A percentile compares a stretch with the other conserved stretches of the same genome.
Evolutionary conservation across 2,113 vertebrate genomes (phyloP).

Genomic region (Dipodomys stephensi): DNA sequence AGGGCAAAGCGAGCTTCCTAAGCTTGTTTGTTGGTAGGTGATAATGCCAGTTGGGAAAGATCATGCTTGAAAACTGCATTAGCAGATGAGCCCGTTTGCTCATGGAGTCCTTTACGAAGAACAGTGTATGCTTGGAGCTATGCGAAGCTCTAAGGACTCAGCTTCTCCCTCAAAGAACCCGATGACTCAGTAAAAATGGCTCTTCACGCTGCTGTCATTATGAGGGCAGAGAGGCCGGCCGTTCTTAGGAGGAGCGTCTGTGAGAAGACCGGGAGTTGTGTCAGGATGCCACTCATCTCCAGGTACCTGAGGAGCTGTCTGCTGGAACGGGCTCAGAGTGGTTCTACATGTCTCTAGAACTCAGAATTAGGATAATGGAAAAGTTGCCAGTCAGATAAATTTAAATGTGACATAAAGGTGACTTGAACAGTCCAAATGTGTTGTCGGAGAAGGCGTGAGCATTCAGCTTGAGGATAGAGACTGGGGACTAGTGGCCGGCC

Average conservation of each 20-base stretch:
- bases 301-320: not conserved
- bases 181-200: not conserved
- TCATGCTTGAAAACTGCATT: slow-evolving; percentile 25
- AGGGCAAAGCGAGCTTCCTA: slow-evolving; percentile 20
- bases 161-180: not conserved
- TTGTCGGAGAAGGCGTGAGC: not conserved
- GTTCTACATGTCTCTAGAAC: not conserved
- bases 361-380: not conserved
- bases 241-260: not conserved
- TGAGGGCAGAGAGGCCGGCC: not conserved
- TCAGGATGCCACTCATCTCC: not conserved
- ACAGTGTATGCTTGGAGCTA: not conserved
- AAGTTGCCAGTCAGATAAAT: not conserved
- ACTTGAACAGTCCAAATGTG: not conserved
- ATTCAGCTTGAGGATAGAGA: not conserved
- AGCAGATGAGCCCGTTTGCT: not conserved
- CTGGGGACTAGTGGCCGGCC: not conserved
- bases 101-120: not conserved
- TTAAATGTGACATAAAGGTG: not conserved
- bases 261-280: not conserved
- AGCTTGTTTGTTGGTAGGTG: not conserved
- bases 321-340: not conserved
- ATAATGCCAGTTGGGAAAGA: not conserved
- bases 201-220: not conserved
- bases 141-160: not conserved